Base-by-base conservation (phyloP, 2,113 vertebrate species). In the Eurypyga helias region DNA sequence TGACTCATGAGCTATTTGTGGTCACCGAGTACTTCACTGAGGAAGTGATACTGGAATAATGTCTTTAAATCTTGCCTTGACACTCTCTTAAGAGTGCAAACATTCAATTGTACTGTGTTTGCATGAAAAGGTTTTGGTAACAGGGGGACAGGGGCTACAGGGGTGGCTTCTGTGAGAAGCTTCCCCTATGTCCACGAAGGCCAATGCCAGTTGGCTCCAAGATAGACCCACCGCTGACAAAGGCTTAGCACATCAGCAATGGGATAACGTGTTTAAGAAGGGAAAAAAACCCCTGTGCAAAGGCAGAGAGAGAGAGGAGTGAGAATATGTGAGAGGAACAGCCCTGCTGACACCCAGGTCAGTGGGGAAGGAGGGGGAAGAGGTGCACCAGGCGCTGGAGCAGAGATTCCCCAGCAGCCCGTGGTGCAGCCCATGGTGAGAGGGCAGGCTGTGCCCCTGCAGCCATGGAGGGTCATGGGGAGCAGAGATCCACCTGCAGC, bases 331-430 rank as follows among this genome's bases (percentile, higher is more conserved):
- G 5, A 65, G 15, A 45, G 24, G 7, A 77, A 46, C 15, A 69
- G 2, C 29, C 10, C 12, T 17, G 45, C 41, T 85, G 33, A 13
- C 11, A 41, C 25, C 20, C 20, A 9, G 13, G 20, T 14, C 51
- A 33, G 51, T 8, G 51, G 14, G 54, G 52, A 18, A 45, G 19
- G 10, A 54, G 52, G 8, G 19, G 25, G 1, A 72, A 24, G 29
- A 52, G 6, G 1, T 31, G 10, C 18, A 69, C 4, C 28, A 69
- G 38, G 13, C 0, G 0, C 3, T 1, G 0, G 7, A 71, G n/a
- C 51, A 66, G 52, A 70, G 15, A 48, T 66, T 43, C 4, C 12
- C 25, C 12, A 36, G 17, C 10, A 87, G 57, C 13, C 43, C 1
- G 0, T n/a, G 28, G 36, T 2, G 6, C 3, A 82, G 43, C 11